A percentile compares a stretch with the other conserved stretches of the same genome.
Evolutionary conservation across 2,888 invertebrate genomes (phyloP).

Genomic region (Fabriciana adippe): DNA sequence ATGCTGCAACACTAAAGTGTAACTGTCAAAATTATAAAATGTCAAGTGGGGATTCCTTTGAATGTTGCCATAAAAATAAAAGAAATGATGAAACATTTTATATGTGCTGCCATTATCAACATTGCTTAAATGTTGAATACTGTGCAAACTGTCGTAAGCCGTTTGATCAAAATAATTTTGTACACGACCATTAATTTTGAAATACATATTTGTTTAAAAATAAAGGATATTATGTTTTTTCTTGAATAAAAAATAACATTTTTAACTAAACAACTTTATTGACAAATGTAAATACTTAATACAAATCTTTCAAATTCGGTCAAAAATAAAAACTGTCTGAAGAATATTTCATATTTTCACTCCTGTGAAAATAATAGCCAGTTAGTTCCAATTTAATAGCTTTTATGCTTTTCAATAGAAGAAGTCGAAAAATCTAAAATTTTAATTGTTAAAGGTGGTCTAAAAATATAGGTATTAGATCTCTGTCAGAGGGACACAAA

Average conservation of each 20-base stretch:
- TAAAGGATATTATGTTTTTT: background rate
- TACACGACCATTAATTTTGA: background rate
- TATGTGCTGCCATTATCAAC: constrained; percentile 51
- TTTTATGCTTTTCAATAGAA: no score
- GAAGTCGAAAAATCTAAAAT: no score
- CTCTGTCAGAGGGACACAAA: no score
- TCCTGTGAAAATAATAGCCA: constrained; percentile 60
- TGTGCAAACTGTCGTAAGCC: constrained; percentile 34
- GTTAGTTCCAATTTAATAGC: background rate
- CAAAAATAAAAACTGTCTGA: constrained; percentile 68
- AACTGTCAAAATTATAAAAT: constrained; percentile 46
- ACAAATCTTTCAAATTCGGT: constrained; percentile 29
- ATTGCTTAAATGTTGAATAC: constrained; percentile 5
- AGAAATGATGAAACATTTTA: constrained; percentile 49
- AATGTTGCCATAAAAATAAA: constrained; percentile 48
- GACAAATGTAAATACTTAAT: constrained; percentile 23
- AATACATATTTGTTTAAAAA: background rate
- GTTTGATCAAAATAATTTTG: constrained; percentile 47
- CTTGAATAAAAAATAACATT: background rate
- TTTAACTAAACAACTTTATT: constrained; percentile 3
- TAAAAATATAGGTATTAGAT: no score
- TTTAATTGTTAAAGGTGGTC: no score
- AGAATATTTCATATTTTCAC: constrained; percentile 57
- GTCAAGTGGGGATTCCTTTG: constrained; percentile 63
- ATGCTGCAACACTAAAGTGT: constrained; percentile 6